Percentiles rank a stretch among this genome's conserved stretches.
phyloP scores from a whole-genome alignment of 2,888 invertebrate genomes.

The Pyralis farinalis region DNA sequence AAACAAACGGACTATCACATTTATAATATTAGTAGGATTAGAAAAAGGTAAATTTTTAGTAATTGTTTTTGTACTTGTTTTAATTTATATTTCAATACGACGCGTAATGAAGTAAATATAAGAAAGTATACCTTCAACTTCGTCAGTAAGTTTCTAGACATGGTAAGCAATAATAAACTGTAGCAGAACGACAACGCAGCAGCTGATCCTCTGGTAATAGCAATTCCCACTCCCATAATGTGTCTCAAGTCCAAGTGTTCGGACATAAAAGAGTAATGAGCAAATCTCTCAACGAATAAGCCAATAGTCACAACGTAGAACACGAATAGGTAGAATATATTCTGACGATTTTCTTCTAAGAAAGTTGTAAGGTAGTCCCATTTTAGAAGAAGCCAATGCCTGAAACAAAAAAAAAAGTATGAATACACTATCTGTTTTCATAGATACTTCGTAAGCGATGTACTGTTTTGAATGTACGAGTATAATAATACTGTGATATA shows the following conservation, averaged over 20 bases:
- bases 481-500: no score
- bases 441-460: no score
- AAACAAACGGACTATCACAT: no score
- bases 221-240: constrained; percentile 98
- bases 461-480: no score
- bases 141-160: constrained; percentile 95
- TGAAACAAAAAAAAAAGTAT: constrained; percentile 32
- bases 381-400: constrained; percentile 87
- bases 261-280: constrained; percentile 97
- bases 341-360: constrained; percentile 96
- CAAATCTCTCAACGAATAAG: constrained; percentile 96
- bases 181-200: constrained; percentile 97
- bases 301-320: constrained; percentile 97
- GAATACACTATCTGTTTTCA: no score
- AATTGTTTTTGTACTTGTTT: no score
- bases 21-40: no score
- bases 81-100: no score
- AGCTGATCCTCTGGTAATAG: constrained; percentile 96
- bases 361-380: constrained; percentile 95
- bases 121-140: constrained; percentile 85
- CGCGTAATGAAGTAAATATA: neutral
- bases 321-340: constrained; percentile 96
- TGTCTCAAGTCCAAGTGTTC: constrained; percentile 97
- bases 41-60: no score
- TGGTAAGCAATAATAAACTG: constrained; percentile 93